Percentiles rank a stretch among this genome's conserved stretches.
Conservation (phyloP, 2,797 vertebrate genomes). For the Protosalanx chinensis region DNA sequence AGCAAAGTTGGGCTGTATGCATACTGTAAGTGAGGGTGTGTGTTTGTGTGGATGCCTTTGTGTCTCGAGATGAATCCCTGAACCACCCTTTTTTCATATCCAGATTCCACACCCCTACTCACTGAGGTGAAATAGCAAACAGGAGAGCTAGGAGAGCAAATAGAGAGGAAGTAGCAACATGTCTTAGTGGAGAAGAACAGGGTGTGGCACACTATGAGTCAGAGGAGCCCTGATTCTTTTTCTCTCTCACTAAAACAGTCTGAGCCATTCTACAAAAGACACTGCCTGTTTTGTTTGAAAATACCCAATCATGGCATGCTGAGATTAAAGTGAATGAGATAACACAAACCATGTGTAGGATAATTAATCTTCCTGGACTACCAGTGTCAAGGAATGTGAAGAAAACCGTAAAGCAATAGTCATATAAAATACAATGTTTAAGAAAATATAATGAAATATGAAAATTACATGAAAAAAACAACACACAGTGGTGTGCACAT, state of each 20-base stretch:
- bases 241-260: constrained; percentile 29
- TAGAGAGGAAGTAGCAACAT: constrained; percentile 51
- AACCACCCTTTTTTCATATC: constrained; percentile 33
- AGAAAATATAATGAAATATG: not conserved
- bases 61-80: constrained; percentile 24
- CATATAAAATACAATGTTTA: not conserved
- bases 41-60: not conserved
- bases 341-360: not conserved
- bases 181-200: constrained; percentile 50
- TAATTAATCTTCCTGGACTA: not conserved
- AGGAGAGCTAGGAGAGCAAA: constrained; percentile 43
- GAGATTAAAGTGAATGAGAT: constrained; percentile 5
- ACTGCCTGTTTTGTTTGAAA: constrained; percentile 19
- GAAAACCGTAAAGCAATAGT: not conserved
- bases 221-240: constrained; percentile 45
- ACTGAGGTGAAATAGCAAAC: constrained; percentile 43
- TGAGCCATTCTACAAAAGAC: constrained; percentile 25
- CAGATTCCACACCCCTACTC: constrained; percentile 44
- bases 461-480: not conserved
- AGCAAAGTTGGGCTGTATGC: constrained; percentile 6
- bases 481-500: not conserved
- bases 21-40: constrained; percentile 17
- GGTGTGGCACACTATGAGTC: constrained; percentile 61
- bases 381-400: not conserved
- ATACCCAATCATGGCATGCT: not conserved